Percentiles rank a stretch among this genome's conserved stretches.
Conservation (phyloP, 2,113 vertebrate species). For the Eidolon helvum region DNA sequence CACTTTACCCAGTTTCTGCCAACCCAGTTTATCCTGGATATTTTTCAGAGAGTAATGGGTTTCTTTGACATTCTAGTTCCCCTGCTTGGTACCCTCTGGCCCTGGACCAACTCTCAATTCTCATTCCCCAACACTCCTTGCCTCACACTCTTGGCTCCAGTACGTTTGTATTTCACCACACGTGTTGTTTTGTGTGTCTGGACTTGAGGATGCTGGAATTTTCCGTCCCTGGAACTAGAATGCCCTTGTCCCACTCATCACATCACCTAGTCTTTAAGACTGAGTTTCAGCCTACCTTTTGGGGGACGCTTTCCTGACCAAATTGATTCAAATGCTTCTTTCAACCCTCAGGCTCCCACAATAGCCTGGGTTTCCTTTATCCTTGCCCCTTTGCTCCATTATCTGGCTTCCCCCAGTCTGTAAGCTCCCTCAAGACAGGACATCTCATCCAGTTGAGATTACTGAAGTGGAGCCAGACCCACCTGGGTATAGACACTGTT, state of each 20-base stretch:
- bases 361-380: background rate
- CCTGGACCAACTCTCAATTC: background rate
- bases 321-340: background rate
- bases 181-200: background rate
- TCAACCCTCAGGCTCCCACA: background rate
- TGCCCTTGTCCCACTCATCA: background rate
- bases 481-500: background rate
- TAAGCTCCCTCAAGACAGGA: background rate
- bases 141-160: background rate
- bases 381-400: background rate
- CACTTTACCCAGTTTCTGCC: background rate
- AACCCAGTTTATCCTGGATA: background rate
- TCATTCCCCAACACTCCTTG: background rate
- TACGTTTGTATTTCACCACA: rapidly evolving
- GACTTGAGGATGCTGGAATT: background rate
- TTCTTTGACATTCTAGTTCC: background rate
- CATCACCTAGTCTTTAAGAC: background rate
- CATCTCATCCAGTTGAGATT: background rate
- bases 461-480: background rate
- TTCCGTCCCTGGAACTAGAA: background rate
- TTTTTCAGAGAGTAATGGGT: background rate
- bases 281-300: background rate
- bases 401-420: background rate
- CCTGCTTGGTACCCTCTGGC: rapidly evolving
- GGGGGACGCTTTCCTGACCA: background rate